These are phyloP conservation scores for Myrmophylax atrothorax DNA, from an alignment of 2,113 vertebrate genomes.

Conservation along the genomic window DNA sequence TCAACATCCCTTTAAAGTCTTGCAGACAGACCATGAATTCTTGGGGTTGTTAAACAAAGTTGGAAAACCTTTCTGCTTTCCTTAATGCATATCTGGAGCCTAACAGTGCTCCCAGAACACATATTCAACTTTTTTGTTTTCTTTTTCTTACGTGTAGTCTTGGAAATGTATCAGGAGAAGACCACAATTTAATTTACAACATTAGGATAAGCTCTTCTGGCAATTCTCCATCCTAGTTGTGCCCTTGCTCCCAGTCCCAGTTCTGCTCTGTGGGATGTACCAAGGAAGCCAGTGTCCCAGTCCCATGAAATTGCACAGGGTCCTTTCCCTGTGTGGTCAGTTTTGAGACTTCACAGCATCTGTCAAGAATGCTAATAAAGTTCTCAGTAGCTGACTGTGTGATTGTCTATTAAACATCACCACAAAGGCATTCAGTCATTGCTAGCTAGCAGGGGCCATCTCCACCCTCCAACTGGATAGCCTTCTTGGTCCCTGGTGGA, in stretches of 20 bases:
- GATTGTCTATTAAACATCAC: background rate
- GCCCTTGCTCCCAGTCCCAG: background rate
- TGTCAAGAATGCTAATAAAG: slow-evolving; percentile 5
- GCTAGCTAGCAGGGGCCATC: background rate
- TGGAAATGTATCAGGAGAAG: background rate
- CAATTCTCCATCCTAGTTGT: background rate
- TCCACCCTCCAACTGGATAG: background rate
- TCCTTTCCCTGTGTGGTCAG: background rate
- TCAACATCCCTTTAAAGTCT: background rate
- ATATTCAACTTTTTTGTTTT: background rate
- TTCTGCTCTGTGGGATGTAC: background rate
- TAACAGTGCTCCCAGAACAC: background rate
- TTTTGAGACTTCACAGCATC: background rate
- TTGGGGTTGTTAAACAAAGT: background rate
- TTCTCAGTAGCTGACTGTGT: background rate
- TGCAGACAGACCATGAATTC: background rate
- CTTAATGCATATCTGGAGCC: background rate
- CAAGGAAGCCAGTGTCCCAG: background rate
- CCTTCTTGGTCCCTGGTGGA: background rate
- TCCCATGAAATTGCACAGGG: background rate
- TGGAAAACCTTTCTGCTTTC: background rate
- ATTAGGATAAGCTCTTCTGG: background rate
- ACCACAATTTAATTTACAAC: background rate
- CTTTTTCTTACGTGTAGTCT: background rate
- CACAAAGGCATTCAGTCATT: background rate